Evolutionary conservation across 2,888 invertebrate genomes (phyloP), one percentile per base, ranked within the genome.

Genomic region (Didymodactylos carnosus): DNA sequence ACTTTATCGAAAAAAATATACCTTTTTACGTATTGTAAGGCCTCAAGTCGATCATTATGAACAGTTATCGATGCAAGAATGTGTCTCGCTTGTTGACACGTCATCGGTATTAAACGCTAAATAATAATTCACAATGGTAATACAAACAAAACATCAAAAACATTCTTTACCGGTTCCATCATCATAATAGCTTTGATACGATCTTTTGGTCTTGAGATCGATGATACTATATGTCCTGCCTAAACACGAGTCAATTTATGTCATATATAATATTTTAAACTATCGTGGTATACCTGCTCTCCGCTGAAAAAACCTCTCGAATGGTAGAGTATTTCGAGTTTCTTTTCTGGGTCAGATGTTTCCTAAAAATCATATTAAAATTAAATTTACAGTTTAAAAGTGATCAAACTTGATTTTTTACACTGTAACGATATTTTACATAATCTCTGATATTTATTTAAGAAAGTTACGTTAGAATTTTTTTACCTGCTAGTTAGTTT

Each of bases 1-100:
- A n/a, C n/a, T n/a, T n/a, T 4, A 51, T 19, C 10, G 25, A 25
- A 51, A 13, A 8, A 3, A 39, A 11, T 39, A 39, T 27, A 83
- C 82, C 82, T 79, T 78, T 83, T 83, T 29, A 82, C 77, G 74
- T 80, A 80, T 71, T 82, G 79, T 35, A 83, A 78, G 19, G 80
- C 82, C 70, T 79, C 78, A 7, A 83, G 78, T 76, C 80, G 80
- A 77, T 83, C 83, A 77, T 81, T 82, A 46, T 81, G 80, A 39
- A 83, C 79, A 53, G 78, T 79, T 51, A 82, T 78, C 35, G 81
- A 78, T 69, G 79, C 78, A 70, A 83, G 78, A 39, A 83, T 80
- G 25, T 80, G 78, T 73, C 81, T 77, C 7, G 81, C 82, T 71
- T 83, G 82, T 74, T 79, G 78, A 76, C 82, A 82, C 39, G 80